phyloP scores from a whole-genome alignment of 1,140 invertebrate species.

The Oppia nitens region DNA sequence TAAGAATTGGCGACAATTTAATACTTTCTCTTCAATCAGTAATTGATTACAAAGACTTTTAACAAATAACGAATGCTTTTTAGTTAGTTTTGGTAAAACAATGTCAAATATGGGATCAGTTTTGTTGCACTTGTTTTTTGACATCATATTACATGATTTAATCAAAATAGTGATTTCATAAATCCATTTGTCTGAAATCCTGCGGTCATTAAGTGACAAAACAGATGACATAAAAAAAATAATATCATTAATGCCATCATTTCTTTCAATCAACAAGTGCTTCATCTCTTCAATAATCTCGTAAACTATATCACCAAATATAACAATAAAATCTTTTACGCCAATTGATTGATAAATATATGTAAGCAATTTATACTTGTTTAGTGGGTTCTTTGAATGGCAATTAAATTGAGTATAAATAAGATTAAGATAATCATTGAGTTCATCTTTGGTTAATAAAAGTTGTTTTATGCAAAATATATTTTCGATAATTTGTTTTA shows the following conservation, averaged over 20 bases:
- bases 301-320: not conserved
- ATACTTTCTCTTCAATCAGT: not conserved
- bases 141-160: not conserved
- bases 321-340: not conserved
- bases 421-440: not conserved
- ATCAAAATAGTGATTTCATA: not conserved
- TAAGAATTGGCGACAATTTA: not conserved
- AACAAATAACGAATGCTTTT: not conserved
- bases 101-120: not conserved
- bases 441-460: not conserved
- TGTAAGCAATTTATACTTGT: not conserved
- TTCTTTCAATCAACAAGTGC: not conserved
- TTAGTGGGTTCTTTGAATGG: not conserved
- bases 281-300: not conserved
- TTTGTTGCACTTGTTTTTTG: not conserved
- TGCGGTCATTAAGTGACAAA: not conserved
- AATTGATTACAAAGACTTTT: not conserved
- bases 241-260: not conserved
- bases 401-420: not conserved
- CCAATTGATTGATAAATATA: not conserved
- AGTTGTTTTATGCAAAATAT: not conserved
- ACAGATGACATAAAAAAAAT: not conserved
- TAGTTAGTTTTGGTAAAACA: conserved; percentile 2
- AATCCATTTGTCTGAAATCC: not conserved
- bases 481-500: not conserved